Evolutionary conservation across 2,888 invertebrate genomes (phyloP).

Genomic region (Myopa tessellatipennis): DNA sequence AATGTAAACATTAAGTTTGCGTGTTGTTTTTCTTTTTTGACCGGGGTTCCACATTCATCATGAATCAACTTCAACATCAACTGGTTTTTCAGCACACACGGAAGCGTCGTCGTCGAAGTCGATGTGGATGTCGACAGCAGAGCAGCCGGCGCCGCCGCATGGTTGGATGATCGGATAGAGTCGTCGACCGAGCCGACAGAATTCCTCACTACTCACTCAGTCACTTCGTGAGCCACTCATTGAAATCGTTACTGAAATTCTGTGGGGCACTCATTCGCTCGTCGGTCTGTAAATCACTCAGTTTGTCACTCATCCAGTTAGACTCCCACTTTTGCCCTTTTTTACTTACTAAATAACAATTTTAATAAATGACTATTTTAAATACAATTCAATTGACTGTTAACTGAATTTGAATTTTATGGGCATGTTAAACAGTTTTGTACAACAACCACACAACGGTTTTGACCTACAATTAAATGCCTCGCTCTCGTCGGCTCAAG

Average conservation of each 20-base stretch:
- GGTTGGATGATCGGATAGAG: not conserved
- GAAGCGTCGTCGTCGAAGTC: slow-evolving; percentile 28
- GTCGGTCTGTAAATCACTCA: too few species aligned
- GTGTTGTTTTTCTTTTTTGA: slow-evolving; percentile 6
- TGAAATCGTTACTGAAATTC: too few species aligned
- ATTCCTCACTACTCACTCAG: not conserved
- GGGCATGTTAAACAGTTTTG: too few species aligned
- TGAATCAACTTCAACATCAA: not conserved
- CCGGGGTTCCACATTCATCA: slow-evolving; percentile 1
- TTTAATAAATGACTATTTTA: too few species aligned
- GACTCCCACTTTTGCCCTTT: too few species aligned
- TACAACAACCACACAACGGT: not conserved
- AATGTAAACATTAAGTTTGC: slow-evolving; percentile 39
- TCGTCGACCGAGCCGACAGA: too few species aligned
- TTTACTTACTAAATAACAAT: too few species aligned
- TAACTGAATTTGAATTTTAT: too few species aligned
- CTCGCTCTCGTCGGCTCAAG: not conserved
- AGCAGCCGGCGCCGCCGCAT: not conserved
- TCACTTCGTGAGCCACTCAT: not conserved
- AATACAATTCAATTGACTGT: too few species aligned
- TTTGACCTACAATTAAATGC: not conserved
- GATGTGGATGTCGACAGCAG: not conserved
- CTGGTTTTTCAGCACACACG: slow-evolving; percentile 21
- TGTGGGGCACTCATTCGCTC: not conserved
- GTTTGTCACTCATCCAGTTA: too few species aligned